A percentile compares a stretch with the other conserved stretches of the same genome.
phyloP scores from a whole-genome alignment of 2,888 invertebrate species.

The Idaea straminata region DNA sequence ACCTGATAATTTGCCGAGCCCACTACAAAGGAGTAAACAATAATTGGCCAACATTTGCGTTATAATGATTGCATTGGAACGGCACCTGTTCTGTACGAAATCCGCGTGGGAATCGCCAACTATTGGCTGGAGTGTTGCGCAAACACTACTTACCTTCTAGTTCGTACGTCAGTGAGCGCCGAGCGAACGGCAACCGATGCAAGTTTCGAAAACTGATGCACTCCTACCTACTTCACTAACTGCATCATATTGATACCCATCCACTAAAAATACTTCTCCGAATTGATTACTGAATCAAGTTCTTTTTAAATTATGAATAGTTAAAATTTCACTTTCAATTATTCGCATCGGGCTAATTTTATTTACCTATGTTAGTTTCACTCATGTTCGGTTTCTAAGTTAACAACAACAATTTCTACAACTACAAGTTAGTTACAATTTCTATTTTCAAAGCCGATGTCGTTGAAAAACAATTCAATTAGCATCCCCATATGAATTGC shows the following conservation, averaged over 20 bases:
- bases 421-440: neutral
- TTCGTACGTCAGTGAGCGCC: conserved; percentile 63
- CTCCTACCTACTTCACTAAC: neutral
- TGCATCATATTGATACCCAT: neutral
- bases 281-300: neutral
- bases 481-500: neutral
- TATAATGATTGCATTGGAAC: conserved; percentile 56
- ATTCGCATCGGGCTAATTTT: too few relatives aligned
- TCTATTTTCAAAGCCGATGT: too few relatives aligned
- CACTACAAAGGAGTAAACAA: conserved; percentile 40
- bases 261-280: neutral
- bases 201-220: neutral
- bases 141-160: conserved; percentile 33
- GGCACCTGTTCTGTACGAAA: conserved; percentile 72
- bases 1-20: conserved; percentile 15
- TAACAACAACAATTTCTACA: too few relatives aligned
- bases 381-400: neutral
- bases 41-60: conserved; percentile 52
- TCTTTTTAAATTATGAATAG: neutral
- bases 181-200: conserved; percentile 40
- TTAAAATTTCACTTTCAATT: too few relatives aligned
- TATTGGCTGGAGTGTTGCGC: conserved; percentile 52
- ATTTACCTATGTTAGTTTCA: too few relatives aligned
- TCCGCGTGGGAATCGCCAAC: conserved; percentile 74
- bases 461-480: neutral